Evolutionary conservation across 2,113 vertebrate species (phyloP).

Genomic region (Chionomys nivalis): DNA sequence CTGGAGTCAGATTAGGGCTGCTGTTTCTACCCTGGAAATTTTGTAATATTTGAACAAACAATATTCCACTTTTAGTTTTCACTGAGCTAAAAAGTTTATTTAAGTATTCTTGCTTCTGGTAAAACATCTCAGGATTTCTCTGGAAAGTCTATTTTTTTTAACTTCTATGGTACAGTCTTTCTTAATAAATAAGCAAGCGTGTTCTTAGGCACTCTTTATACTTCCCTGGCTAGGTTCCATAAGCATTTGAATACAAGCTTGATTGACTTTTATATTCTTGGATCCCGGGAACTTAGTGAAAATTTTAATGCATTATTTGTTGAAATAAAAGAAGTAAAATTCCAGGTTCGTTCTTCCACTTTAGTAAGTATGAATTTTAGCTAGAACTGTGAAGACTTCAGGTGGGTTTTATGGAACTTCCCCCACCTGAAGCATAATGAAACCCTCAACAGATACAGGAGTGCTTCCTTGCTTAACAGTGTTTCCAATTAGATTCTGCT

Average conservation of each 20-base stretch:
- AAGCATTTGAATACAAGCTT: background rate
- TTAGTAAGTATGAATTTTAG: background rate
- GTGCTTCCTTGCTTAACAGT: conserved; percentile 31
- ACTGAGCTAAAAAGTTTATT: background rate
- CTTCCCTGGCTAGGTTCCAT: background rate
- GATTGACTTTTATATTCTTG: background rate
- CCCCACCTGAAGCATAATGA: conserved; percentile 27
- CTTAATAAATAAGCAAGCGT: background rate
- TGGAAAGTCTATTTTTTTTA: background rate
- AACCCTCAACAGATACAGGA: background rate
- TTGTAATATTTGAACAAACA: background rate
- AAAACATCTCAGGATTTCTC: background rate
- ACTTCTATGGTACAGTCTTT: background rate
- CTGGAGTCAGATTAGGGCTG: background rate
- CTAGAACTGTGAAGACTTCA: background rate
- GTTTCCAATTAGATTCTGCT: conserved; percentile 57
- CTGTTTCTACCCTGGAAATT: background rate
- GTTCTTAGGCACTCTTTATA: background rate
- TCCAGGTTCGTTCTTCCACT: background rate
- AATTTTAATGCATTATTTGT: background rate
- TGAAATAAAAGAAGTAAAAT: background rate
- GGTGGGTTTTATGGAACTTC: background rate
- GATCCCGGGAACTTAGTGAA: background rate
- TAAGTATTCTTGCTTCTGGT: background rate
- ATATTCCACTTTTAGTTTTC: background rate